These are phyloP conservation scores for Enteromius unitaeniatus DNA, from an alignment of 2,797 vertebrate genomes.

Conservation along the genomic window DNA sequence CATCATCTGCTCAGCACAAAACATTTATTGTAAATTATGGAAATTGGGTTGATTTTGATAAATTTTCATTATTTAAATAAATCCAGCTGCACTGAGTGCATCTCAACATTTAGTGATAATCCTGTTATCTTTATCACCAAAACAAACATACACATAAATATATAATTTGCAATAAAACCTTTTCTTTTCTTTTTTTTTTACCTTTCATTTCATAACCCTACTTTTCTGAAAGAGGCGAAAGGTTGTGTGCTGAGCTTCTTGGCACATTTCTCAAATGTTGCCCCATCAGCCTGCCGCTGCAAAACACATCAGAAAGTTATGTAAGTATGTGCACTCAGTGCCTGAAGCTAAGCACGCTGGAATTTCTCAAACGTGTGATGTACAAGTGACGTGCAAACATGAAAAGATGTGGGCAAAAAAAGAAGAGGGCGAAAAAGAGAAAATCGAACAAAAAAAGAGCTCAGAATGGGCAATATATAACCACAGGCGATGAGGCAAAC, in stretches of 20 bases:
- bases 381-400: slow-evolving; percentile 70
- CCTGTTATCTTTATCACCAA: not conserved
- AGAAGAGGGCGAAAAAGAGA: slow-evolving; percentile 2
- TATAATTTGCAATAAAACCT: not conserved
- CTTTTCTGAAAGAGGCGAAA: slow-evolving; percentile 1
- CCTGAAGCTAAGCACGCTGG: slow-evolving; percentile 67
- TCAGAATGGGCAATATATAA: slow-evolving; percentile 64
- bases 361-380: slow-evolving; percentile 71
- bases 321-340: slow-evolving; percentile 70
- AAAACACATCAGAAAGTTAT: slow-evolving; percentile 75
- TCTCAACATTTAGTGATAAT: not conserved
- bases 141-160: not conserved
- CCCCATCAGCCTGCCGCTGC: slow-evolving; percentile 18
- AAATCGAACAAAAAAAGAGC: slow-evolving; percentile 61
- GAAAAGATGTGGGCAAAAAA: slow-evolving; percentile 67
- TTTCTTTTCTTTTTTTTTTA: not conserved
- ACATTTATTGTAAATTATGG: not conserved
- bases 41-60: not conserved
- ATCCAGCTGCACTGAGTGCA: not conserved
- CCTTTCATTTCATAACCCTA: not conserved
- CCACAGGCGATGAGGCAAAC: slow-evolving; percentile 59
- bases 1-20: not conserved
- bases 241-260: slow-evolving; percentile 26
- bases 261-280: slow-evolving; percentile 58
- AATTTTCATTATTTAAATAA: not conserved